phyloP scores from a whole-genome alignment of 2,113 vertebrate genomes.

The Spilogale gracilis region DNA sequence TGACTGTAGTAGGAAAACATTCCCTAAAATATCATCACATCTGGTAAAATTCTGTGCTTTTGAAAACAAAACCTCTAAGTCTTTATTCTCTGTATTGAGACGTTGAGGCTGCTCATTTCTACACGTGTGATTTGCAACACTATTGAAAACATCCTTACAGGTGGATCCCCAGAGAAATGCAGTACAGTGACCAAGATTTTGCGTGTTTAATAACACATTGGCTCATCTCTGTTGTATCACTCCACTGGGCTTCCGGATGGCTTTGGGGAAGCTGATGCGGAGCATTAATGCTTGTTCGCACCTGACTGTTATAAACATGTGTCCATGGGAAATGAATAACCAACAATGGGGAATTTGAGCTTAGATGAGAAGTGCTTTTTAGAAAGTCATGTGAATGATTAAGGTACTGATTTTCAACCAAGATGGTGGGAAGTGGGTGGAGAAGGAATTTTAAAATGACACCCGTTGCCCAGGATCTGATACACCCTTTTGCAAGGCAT shows the following conservation, averaged over 20 bases:
- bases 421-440: neutral
- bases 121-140: neutral
- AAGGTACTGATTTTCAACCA: conserved; percentile 52
- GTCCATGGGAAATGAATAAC: neutral
- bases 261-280: neutral
- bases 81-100: conserved; percentile 8
- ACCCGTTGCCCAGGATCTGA: neutral
- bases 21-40: neutral
- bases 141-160: neutral
- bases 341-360: neutral
- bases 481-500: neutral
- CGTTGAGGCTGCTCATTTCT: neutral
- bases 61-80: neutral
- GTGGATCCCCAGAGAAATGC: neutral
- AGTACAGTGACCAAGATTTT: neutral
- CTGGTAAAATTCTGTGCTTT: conserved; percentile 49
- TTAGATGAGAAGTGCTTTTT: neutral
- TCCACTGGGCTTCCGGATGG: conserved; percentile 15
- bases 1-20: neutral
- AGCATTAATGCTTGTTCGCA: neutral
- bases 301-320: neutral
- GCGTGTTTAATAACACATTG: neutral
- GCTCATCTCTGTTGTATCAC: neutral
- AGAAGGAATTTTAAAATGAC: conserved; percentile 44
- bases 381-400: neutral